phyloP scores from a whole-genome alignment of 35 echinoderm and acorn worm genomes.

The Apostichopus californicus region DNA sequence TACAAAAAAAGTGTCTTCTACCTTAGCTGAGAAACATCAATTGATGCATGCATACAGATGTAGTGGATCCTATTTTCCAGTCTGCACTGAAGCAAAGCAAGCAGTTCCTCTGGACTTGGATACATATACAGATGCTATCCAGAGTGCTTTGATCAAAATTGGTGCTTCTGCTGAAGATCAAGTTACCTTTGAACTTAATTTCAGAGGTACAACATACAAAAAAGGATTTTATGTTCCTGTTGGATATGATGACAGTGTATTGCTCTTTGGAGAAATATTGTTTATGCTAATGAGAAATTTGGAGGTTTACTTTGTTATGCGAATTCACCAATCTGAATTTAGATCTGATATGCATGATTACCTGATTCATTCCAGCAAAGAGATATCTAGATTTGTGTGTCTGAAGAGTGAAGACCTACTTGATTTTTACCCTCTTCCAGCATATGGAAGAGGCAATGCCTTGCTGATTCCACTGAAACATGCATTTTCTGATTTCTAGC shows the following conservation, averaged over 20 bases:
- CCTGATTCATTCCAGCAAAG: background rate
- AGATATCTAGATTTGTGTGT: background rate
- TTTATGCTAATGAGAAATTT: background rate
- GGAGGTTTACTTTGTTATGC: background rate
- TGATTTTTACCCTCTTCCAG: background rate
- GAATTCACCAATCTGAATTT: background rate
- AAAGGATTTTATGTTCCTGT: background rate
- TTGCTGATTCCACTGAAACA: slow-evolving; percentile 15
- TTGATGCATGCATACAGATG: slow-evolving; percentile 55
- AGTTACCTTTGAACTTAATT: slow-evolving; percentile 1
- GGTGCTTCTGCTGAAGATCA: background rate
- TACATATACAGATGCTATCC: background rate
- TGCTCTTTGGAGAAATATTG: slow-evolving; percentile 1
- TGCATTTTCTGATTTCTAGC: background rate
- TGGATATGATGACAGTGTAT: background rate
- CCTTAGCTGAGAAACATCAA: slow-evolving; percentile 71
- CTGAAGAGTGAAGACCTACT: background rate
- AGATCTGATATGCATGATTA: background rate
- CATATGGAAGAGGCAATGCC: slow-evolving; percentile 6
- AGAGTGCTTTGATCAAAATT: background rate
- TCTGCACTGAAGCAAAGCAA: background rate
- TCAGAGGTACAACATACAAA: slow-evolving; percentile 5
- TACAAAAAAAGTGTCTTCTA: slow-evolving; percentile 68
- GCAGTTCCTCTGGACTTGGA: slow-evolving; percentile 16
- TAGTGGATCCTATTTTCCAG: slow-evolving; percentile 35